These are phyloP conservation scores for Boleophthalmus pectinirostris DNA, from an alignment of 2,113 vertebrate genomes.

Conservation along the genomic window DNA sequence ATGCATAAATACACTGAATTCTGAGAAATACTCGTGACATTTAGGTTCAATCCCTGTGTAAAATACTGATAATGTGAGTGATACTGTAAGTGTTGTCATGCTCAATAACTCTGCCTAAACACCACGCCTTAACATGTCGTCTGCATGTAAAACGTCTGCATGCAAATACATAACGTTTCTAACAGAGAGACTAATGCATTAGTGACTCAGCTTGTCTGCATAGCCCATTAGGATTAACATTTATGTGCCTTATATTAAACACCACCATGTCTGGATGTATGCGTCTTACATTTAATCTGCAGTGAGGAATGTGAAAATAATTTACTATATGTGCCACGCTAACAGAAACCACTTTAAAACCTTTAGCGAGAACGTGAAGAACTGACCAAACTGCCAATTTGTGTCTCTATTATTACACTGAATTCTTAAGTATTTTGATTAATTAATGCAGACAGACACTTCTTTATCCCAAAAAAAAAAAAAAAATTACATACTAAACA, in stretches of 20 bases:
- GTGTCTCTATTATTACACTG: no score
- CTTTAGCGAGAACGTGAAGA: no score
- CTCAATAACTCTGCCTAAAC: slow-evolving; percentile 13
- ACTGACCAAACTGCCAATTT: no score
- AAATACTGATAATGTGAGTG: slow-evolving; percentile 40
- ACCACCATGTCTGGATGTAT: not conserved
- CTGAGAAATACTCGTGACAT: slow-evolving; percentile 23
- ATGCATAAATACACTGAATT: no score
- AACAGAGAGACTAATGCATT: slow-evolving; percentile 26
- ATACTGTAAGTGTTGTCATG: slow-evolving; percentile 44
- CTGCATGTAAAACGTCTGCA: not conserved
- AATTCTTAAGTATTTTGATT: no score
- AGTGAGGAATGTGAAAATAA: not conserved
- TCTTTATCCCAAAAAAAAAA: no score
- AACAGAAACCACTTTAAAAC: no score
- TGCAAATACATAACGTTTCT: slow-evolving; percentile 31
- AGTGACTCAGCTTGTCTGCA: slow-evolving; percentile 8
- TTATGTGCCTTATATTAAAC: not conserved
- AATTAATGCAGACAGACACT: no score
- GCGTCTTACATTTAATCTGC: not conserved
- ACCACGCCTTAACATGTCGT: not conserved
- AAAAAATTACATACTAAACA: no score
- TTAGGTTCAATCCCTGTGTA: slow-evolving; percentile 14
- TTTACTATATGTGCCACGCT: no score
- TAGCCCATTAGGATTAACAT: slow-evolving; percentile 19